Base-by-base conservation (phyloP, 2,888 invertebrate genomes). In the Tinea semifulvella region DNA sequence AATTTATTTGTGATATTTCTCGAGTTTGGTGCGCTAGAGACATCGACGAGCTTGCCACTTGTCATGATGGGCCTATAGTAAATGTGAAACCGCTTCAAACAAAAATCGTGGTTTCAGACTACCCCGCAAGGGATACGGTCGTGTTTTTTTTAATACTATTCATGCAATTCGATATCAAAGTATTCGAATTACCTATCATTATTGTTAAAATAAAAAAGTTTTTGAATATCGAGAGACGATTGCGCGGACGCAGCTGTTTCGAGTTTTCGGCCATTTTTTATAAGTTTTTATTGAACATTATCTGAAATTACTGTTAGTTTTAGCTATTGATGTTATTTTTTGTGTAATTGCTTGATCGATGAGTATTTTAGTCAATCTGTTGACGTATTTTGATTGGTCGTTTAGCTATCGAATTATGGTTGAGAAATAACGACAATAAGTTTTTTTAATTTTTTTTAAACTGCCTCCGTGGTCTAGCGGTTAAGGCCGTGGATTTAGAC, bases 221-320 rank as follows among this genome's bases (percentile, higher is more conserved):
- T 71, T 69, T 68, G 65, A 70, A 70, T 68, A 68, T 67, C 60
- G 65, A 63, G 63, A 56, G 57, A 19, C 40, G 57, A 53, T 49
- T 53, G 63, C 61, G 58, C 56, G 52, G 56, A 62, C 66, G 76
- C 75, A 76, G 74, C 69, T 75, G 76, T 63, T 66, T 63, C 66
- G 65, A n/a, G n/a, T n/a, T n/a, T n/a, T n/a, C n/a, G n/a, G 65
- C 65, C 67, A 61, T 65, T 74, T 77, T 68, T 79, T 76, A 57
- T 68, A 52, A 47, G 51, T 56, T 65, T 13, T 67, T 64, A 68
- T 68, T 66, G 67, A 64, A 67, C 61, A 39, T 20, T 17, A 20
- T 11, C 7, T 8, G 22, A 40, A 19, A 13, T 7, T 38, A 18
- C 38, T 19, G 38, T 38, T 38, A 38, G n/a, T n/a, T n/a, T n/a